Evolutionary conservation across 1,140 invertebrate species (phyloP), one percentile per base, ranked within the genome.

Genomic region (Hypothenemus hampei): DNA sequence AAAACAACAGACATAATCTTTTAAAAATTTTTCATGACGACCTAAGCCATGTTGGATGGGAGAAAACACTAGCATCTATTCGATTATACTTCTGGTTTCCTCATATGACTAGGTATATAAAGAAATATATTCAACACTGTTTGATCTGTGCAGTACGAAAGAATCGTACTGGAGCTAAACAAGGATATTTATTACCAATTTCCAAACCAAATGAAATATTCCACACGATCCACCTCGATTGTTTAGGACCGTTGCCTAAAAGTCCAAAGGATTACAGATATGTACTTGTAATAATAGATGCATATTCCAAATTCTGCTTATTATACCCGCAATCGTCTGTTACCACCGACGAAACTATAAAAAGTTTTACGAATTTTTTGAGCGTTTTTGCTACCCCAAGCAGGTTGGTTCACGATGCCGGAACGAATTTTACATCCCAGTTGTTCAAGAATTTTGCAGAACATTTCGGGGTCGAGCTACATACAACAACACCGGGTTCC

Each of bases 171-270:
- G 48, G 55, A 11, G 35, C 37, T 15, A 57, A 29, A 22, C 55
- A 57, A 57, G 51, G 44, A 11, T 46, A n/a, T n/a, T 46, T 18
- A 15, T 43, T 40, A 8, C 49, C 49, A 31, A 8, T 44, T 6
- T 23, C 37, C 24, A 57, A 55, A 54, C 51, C 51, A 15, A 48
- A 49, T 49, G 51, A 49, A 54, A 43, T 44, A 18, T 47, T 47
- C 16, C 53, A 56, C 20, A 36, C 29, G 36, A n/a, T 55, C 13
- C 45, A 55, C 35, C 26, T 20, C 22, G 45, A 55, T 29, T 49
- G 22, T 39, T 13, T 51, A 5, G 53, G 35, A 4, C 24, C 20
- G 16, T 21, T 56, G 24, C 20, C 41, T 3, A 19, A 18, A 33
- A 55, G 13, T 29, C 11, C 31, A 4, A 31, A 54, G 3, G 31